phyloP scores from a whole-genome alignment of 2,113 vertebrate genomes.

The Varanus komodoensis region DNA sequence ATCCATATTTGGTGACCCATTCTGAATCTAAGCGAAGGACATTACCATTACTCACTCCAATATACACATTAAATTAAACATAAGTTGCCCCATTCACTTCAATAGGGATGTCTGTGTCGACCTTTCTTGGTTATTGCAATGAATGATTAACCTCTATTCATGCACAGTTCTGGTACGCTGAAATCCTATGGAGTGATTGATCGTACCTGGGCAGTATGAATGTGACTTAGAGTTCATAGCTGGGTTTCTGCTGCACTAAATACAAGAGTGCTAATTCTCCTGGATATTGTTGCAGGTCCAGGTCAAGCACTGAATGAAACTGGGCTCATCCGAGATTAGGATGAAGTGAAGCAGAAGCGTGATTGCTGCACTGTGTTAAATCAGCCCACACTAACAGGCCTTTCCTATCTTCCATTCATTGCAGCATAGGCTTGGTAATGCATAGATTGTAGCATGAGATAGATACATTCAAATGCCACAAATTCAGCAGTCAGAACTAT shows the following conservation, averaged over 20 bases:
- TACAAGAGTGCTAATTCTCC: neutral
- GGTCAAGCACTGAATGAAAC: neutral
- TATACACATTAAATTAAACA: neutral
- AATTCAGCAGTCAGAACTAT: too few relatives aligned
- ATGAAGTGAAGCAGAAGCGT: neutral
- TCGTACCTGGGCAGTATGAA: neutral
- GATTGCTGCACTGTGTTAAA: neutral
- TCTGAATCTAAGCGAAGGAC: neutral
- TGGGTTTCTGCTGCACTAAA: neutral
- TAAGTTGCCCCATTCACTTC: neutral
- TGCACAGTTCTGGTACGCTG: neutral
- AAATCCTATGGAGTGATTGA: neutral
- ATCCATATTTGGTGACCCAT: neutral
- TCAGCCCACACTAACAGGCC: neutral
- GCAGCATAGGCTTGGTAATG: neutral
- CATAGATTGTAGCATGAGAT: neutral
- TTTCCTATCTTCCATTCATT: neutral
- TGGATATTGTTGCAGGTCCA: neutral
- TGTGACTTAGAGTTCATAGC: neutral
- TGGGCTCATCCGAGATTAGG: neutral
- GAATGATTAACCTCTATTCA: neutral
- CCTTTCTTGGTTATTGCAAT: neutral
- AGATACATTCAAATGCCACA: neutral
- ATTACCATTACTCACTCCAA: neutral
- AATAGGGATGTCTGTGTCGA: neutral